Base-by-base conservation (phyloP, 2,888 invertebrate species). In the Byasa hedistus region DNA sequence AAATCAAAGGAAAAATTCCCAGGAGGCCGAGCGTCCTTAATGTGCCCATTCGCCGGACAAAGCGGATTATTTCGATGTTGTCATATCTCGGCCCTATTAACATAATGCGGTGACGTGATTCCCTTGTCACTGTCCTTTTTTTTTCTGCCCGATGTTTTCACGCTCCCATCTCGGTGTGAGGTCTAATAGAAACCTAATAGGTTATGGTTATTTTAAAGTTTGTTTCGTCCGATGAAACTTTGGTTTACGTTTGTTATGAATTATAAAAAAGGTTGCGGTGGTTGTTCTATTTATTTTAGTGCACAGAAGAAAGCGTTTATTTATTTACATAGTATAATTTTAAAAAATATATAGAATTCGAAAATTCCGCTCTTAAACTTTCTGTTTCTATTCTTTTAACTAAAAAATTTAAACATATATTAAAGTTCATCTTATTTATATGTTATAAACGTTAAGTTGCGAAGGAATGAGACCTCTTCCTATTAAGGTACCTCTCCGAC, bases 11-110 rank as follows among this genome's bases (percentile, higher is more conserved):
- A 80, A 72, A 74, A 68, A 64, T 76, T 89, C 90, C 88, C 87
- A 64, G 64, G 74, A 86, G 89, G 81, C 79, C 60, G 71, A 70
- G 71, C 72, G 76, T 75, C 76, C 68, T 80, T 87, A 87, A 87
- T 86, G 85, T 82, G 80, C 74, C 85, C 83, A 83, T 85, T 83
- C 79, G 75, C 73, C 77, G 86, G 84, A 86, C 85, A 90, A 91
- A 90, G 91, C 80, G 90, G 91, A 90, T 91, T 91, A 91, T 83
- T 78, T 79, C 79, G 72, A 82, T 86, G 87, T 85, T 86, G 88
- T 89, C 88, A 89, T 87, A 89, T 88, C 83, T 82, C 77, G 65
- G 72, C 76, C 75, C 82, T 86, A 88, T 90, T 90, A 91, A 78
- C 88, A 87, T 91, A 89, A 89, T 89, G 80, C 80, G 84, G 76